phyloP scores from a whole-genome alignment of 2,888 invertebrate genomes.

The Metacarcinus magister region DNA sequence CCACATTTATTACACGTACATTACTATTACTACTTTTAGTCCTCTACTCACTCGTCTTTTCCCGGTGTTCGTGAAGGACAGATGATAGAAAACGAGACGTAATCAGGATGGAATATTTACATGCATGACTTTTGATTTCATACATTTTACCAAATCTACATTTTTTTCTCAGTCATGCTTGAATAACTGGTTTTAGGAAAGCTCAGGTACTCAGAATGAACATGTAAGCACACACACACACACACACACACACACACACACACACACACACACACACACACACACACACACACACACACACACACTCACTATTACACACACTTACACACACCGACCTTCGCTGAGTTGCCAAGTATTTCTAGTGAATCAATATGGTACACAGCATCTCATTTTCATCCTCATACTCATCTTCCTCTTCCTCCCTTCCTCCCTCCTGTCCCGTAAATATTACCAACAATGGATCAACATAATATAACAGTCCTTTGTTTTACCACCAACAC shows the following conservation, averaged over 20 bases:
- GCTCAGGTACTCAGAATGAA: background rate
- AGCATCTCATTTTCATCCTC: background rate
- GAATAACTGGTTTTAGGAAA: background rate
- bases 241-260: constrained; percentile 40
- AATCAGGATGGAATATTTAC: background rate
- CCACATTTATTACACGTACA: background rate
- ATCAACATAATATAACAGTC: background rate
- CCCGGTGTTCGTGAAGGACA: background rate
- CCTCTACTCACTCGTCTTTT: background rate
- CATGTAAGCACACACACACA: constrained; percentile 16
- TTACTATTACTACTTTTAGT: background rate
- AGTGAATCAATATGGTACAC: background rate
- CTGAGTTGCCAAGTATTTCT: constrained; percentile 16
- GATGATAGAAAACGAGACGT: background rate
- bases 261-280: constrained; percentile 58
- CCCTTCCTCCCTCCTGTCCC: background rate
- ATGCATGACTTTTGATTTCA: background rate
- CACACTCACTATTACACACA: background rate
- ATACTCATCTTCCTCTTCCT: background rate
- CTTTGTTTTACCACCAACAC: background rate
- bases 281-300: background rate
- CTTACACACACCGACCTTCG: background rate
- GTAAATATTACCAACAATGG: constrained; percentile 1
- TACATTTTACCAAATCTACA: background rate
- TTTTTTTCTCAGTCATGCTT: background rate